phyloP scores from a whole-genome alignment of 2,797 vertebrate genomes.

The Galagoides demidoff region DNA sequence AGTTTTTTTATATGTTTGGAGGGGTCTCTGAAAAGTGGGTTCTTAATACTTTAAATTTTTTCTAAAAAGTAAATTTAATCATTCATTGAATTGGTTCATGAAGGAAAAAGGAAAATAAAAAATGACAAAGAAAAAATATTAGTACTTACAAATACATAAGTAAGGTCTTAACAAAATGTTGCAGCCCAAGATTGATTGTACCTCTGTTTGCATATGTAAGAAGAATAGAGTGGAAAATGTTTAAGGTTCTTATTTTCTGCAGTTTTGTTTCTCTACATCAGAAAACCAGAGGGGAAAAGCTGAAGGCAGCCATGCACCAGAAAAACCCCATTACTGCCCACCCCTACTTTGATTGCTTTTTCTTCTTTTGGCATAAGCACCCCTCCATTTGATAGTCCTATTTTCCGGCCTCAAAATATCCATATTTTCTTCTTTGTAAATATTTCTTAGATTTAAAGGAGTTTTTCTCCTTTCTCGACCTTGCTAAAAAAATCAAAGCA shows the following conservation, averaged over 20 bases:
- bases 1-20: not conserved
- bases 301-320: not conserved
- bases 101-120: conserved; percentile 11
- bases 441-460: conserved; percentile 15
- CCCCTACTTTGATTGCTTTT: not conserved
- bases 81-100: not conserved
- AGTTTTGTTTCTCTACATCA: conserved; percentile 22
- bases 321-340: not conserved
- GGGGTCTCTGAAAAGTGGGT: not conserved
- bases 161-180: not conserved
- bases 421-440: not conserved
- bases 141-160: not conserved
- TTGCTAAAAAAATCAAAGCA: not conserved
- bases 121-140: not conserved
- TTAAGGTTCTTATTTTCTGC: not conserved
- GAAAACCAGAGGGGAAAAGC: not conserved
- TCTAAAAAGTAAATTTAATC: not conserved
- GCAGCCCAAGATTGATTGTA: not conserved
- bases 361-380: not conserved
- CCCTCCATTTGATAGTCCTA: not conserved
- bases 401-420: not conserved
- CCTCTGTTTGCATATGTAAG: not conserved
- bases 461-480: not conserved
- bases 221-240: not conserved
- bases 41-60: not conserved